Evolutionary conservation across 2,888 invertebrate genomes (phyloP).

Genomic region (Cephus nigrinus): DNA sequence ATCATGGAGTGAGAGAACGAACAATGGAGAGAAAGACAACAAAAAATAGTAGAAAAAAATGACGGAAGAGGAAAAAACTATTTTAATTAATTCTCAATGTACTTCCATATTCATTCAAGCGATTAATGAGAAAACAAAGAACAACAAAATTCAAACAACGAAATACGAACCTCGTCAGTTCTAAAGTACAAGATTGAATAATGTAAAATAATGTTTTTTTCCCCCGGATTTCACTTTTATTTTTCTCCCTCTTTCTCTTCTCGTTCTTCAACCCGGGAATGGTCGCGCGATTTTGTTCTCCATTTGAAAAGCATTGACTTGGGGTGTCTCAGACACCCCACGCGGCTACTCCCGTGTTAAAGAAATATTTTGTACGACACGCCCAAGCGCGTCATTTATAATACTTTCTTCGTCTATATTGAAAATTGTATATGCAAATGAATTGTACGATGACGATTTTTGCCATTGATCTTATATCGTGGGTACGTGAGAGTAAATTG

Average conservation of each 20-base stretch:
- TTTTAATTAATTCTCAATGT: not conserved
- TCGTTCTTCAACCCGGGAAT: not conserved
- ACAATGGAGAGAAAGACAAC: not conserved
- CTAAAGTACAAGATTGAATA: not conserved
- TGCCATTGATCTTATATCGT: slow-evolving; percentile 15
- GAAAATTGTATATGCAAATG: not conserved
- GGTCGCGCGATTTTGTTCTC: no score
- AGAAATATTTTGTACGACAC: not conserved
- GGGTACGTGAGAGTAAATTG: slow-evolving; percentile 2
- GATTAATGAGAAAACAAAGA: not conserved
- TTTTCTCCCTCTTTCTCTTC: not conserved
- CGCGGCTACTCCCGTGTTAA: not conserved
- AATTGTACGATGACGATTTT: not conserved
- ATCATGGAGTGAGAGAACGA: not conserved
- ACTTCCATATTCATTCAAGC: not conserved
- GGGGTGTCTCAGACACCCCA: no score
- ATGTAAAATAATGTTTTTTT: not conserved
- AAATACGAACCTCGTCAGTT: not conserved
- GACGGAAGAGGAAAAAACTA: not conserved
- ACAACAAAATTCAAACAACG: not conserved
- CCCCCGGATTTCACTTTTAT: not conserved
- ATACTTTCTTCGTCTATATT: not conserved
- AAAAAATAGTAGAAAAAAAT: not conserved
- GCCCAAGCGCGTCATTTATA: not conserved
- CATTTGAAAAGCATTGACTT: no score